Base-by-base conservation (phyloP, 2,113 vertebrate species). In the Puffinus mauretanicus region DNA sequence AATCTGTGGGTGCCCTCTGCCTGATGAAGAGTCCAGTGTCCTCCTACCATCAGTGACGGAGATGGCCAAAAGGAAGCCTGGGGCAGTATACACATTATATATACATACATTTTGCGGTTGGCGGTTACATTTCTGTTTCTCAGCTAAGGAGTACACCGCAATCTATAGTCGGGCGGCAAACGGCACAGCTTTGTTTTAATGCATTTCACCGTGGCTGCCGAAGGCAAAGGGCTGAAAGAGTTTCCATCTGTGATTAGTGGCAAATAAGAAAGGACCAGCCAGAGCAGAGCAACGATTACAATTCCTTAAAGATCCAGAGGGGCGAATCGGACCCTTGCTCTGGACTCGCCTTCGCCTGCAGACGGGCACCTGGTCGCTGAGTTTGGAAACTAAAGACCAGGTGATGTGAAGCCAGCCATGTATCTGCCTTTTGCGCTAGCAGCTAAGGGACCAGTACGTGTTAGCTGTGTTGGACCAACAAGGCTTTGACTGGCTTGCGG, bases 351-450 rank as follows among this genome's bases (percentile, higher is more conserved):
- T 89, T 82, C 34, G 72, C 6, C 62, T 61, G 16, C 42, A 67
- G 51, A 38, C 2, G 6, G 24, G 19, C 15, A 52, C 12, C 24
- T 24, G 15, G 27, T 38, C 3, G 1, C 19, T 36, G 13, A 1
- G 13, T 38, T 21, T 11, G 42, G 73, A 82, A 94, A 58, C 22
- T 51, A 42, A 78, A 89, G 77, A 57, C 22, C 24, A 11, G 19
- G 42, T 10, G 38, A 69, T 0, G 3, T 8, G 36, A 52, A 69
- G 44, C 49, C 29, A 77, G 32, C 14, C 1, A 0, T 5, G 3
- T 16, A 32, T 12, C 17, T 61, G 34, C 58, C 9, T 4, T 69
- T 46, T 62, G 40, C 3, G 1, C 42, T 46, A 76, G 66, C 44
- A 76, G 62, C 71, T 55, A 60, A 82, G 58, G 54, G 36, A 89